These are phyloP conservation scores for Nerophis ophidion DNA, from an alignment of 2,113 vertebrate species.

Conservation along the genomic window DNA sequence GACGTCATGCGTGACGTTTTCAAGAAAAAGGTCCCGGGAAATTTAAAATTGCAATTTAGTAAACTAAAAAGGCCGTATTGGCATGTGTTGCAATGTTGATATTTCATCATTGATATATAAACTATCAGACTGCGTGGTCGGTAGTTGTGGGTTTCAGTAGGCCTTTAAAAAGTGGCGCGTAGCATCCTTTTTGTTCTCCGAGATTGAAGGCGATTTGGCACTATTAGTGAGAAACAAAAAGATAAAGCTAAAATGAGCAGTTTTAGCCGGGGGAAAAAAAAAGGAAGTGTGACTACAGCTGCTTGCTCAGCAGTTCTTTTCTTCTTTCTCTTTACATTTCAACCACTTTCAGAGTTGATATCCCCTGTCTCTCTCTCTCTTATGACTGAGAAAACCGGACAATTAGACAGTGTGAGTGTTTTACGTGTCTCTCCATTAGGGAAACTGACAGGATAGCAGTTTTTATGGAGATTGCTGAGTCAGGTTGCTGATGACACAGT, in stretches of 20 bases:
- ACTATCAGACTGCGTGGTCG: too few relatives aligned
- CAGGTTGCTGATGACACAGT: slow-evolving; percentile 31
- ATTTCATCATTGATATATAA: too few relatives aligned
- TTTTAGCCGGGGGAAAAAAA: slow-evolving; percentile 14
- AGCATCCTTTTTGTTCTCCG: slow-evolving; percentile 14
- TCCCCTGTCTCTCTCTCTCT: slow-evolving; percentile 11
- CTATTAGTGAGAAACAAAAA: slow-evolving; percentile 21
- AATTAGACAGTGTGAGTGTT: neutral
- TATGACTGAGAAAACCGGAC: slow-evolving; percentile 25
- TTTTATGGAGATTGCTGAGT: slow-evolving; percentile 30
- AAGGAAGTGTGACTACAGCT: slow-evolving; percentile 10
- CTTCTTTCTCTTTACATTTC: slow-evolving; percentile 22
- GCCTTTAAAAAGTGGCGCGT: neutral
- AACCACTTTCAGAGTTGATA: slow-evolving; percentile 35
- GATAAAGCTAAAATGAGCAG: slow-evolving; percentile 21
- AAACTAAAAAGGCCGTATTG: too few relatives aligned
- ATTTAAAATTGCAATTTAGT: too few relatives aligned
- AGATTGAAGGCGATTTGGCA: slow-evolving; percentile 30
- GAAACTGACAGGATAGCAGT: slow-evolving; percentile 21
- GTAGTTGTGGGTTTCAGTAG: too few relatives aligned
- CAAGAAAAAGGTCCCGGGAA: too few relatives aligned
- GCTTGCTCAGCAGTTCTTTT: slow-evolving; percentile 46
- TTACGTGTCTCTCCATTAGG: slow-evolving; percentile 11
- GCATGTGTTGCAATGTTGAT: too few relatives aligned
- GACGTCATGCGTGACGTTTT: too few relatives aligned